Evolutionary conservation across 23 tunicate genomes (phyloP).

Genomic region (Halocynthia aurantium): DNA sequence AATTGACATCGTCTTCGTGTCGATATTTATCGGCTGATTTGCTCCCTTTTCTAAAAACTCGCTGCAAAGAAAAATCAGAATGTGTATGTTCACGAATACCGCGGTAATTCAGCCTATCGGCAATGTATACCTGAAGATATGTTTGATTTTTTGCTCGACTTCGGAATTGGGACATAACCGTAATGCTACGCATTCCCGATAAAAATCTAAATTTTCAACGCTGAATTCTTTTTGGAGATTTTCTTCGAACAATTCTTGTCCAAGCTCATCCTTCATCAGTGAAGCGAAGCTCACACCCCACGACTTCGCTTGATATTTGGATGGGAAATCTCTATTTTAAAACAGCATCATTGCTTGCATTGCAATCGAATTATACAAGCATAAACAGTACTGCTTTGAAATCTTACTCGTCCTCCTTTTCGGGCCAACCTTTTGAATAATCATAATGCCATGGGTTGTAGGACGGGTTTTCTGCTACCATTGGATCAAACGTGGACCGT

Average conservation of each 20-base stretch:
- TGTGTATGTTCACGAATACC: neutral
- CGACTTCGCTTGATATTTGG: conserved; percentile 32
- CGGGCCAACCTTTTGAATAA: conserved; percentile 41
- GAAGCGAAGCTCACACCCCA: conserved; percentile 61
- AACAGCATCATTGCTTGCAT: neutral
- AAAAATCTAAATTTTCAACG: conserved; percentile 57
- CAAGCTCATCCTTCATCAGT: conserved; percentile 44
- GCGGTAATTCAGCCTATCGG: neutral
- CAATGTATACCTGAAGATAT: conserved; percentile 33
- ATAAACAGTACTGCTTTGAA: neutral
- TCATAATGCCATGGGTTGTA: conserved; percentile 68
- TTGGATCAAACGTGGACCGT: conserved; percentile 43
- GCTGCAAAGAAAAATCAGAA: conserved; percentile 3
- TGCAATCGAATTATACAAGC: neutral
- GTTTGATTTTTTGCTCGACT: conserved; percentile 37
- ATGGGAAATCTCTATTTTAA: conserved; percentile 23
- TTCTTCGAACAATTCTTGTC: conserved; percentile 37
- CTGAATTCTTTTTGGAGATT: conserved; percentile 68
- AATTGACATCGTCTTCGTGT: conserved; percentile 46
- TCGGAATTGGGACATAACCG: conserved; percentile 23
- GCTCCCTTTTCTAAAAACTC: conserved; percentile 37
- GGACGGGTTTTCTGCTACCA: conserved; percentile 30
- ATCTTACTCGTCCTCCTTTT: conserved; percentile 17
- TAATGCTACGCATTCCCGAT: conserved; percentile 28
- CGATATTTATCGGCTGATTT: conserved; percentile 52